A percentile compares a stretch with the other conserved stretches of the same genome.
Evolutionary conservation across 2,113 vertebrate species (phyloP).

Genomic region (Clarias magur): DNA sequence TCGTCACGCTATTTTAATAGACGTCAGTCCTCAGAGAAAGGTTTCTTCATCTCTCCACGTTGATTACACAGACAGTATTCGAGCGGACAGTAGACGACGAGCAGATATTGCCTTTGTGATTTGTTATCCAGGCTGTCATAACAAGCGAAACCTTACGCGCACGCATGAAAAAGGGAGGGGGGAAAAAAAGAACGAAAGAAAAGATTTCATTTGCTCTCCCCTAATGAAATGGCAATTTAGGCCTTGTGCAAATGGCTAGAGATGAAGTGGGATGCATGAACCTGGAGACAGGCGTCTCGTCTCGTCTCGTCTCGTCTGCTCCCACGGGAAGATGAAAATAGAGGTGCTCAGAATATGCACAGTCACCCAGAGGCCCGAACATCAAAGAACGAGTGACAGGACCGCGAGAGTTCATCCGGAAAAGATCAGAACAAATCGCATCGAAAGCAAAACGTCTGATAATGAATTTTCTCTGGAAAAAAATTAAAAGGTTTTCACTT

Average conservation of each 20-base stretch:
- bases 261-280: slow-evolving; percentile 43
- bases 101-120: slow-evolving; percentile 51
- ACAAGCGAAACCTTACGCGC: slow-evolving; percentile 37
- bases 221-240: slow-evolving; percentile 66
- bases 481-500: not conserved
- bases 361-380: slow-evolving; percentile 30
- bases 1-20: slow-evolving; percentile 20
- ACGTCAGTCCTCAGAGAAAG: slow-evolving; percentile 21
- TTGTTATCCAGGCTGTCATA: slow-evolving; percentile 41
- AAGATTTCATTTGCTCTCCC: slow-evolving; percentile 61
- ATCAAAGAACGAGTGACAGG: not conserved
- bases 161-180: slow-evolving; percentile 18
- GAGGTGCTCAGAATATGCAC: slow-evolving; percentile 34
- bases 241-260: slow-evolving; percentile 42
- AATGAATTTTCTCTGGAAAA: not conserved
- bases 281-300: slow-evolving; percentile 45
- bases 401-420: not conserved
- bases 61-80: slow-evolving; percentile 12
- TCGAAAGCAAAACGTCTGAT: not conserved
- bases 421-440: not conserved
- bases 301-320: slow-evolving; percentile 20
- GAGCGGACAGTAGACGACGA: slow-evolving; percentile 17
- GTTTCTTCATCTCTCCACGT: not conserved
- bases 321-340: slow-evolving; percentile 28
- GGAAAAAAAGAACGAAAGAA: slow-evolving; percentile 37